Percentiles rank a stretch among this genome's conserved stretches.
phyloP scores from a whole-genome alignment of 2,888 invertebrate species.

The Euplagia quadripunctaria region DNA sequence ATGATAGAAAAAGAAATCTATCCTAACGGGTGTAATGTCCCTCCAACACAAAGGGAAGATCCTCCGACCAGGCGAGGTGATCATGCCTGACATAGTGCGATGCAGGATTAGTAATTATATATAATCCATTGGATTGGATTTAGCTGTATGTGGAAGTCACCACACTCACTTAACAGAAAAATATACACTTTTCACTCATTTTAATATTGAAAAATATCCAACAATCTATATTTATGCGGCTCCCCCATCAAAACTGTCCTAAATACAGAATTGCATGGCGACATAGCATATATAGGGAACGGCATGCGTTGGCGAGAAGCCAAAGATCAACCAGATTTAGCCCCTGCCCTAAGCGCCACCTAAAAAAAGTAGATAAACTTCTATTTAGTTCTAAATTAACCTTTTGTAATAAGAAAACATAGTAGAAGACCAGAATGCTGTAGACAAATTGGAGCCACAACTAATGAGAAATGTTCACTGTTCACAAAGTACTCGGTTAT shows the following conservation, averaged over 20 bases:
- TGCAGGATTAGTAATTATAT: no score
- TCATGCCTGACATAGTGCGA: no score
- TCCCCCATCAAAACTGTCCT: constrained; percentile 81
- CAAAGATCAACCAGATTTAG: constrained; percentile 78
- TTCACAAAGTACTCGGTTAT: no score
- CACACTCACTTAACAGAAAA: neutral
- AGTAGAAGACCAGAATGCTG: neutral
- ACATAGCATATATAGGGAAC: constrained; percentile 79
- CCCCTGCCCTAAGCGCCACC: constrained; percentile 71
- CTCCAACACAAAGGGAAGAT: no score
- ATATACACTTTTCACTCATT: constrained; percentile 9
- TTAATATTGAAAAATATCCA: constrained; percentile 35
- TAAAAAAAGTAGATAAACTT: constrained; percentile 46
- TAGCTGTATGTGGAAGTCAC: no score
- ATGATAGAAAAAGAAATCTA: no score
- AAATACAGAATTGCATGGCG: constrained; percentile 81
- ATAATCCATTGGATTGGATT: no score
- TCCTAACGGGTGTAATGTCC: no score
- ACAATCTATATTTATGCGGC: constrained; percentile 59
- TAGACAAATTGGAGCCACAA: constrained; percentile 16
- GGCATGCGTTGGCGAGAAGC: constrained; percentile 74
- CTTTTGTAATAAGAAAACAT: constrained; percentile 24
- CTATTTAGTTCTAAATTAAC: constrained; percentile 28
- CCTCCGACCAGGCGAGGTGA: no score
- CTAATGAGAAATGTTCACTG: neutral